A percentile compares a stretch with the other conserved stretches of the same genome.
These are phyloP conservation scores for Mustela lutreola DNA, from an alignment of 2,113 vertebrate species.

Conservation along the genomic window DNA sequence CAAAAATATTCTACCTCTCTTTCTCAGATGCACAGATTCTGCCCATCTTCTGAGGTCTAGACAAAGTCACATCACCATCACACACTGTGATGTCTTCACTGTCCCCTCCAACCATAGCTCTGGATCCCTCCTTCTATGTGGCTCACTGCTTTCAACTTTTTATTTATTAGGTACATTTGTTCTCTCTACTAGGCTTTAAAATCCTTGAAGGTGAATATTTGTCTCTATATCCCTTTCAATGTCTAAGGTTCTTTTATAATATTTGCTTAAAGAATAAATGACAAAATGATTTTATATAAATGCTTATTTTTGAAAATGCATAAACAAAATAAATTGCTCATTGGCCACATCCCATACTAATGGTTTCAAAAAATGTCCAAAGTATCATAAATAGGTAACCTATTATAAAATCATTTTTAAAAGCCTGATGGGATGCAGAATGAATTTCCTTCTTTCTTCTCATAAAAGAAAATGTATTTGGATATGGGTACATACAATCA, in stretches of 20 bases:
- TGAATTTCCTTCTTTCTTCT: not conserved
- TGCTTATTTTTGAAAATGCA: conserved; percentile 18
- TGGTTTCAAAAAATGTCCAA: not conserved
- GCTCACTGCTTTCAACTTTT: not conserved
- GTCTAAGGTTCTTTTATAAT: not conserved
- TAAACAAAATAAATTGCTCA: conserved; percentile 46
- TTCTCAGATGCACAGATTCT: not conserved
- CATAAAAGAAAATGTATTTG: not conserved
- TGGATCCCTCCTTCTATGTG: not conserved
- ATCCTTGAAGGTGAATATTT: not conserved
- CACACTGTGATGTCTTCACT: not conserved
- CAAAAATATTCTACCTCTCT: not conserved
- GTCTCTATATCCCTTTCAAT: not conserved
- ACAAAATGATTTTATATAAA: conserved; percentile 14
- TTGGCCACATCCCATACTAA: not conserved
- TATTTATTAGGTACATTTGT: not conserved
- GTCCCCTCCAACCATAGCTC: rapidly evolving
- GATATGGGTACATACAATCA: not conserved
- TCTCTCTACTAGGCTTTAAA: not conserved
- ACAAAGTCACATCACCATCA: not conserved
- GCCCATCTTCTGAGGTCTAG: not conserved
- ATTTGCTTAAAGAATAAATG: conserved; percentile 43
- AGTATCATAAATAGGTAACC: not conserved
- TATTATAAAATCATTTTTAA: not conserved
- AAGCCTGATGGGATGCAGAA: not conserved